Conservation (phyloP, 1,140 invertebrate species). For the Cephus cinctus region DNA sequence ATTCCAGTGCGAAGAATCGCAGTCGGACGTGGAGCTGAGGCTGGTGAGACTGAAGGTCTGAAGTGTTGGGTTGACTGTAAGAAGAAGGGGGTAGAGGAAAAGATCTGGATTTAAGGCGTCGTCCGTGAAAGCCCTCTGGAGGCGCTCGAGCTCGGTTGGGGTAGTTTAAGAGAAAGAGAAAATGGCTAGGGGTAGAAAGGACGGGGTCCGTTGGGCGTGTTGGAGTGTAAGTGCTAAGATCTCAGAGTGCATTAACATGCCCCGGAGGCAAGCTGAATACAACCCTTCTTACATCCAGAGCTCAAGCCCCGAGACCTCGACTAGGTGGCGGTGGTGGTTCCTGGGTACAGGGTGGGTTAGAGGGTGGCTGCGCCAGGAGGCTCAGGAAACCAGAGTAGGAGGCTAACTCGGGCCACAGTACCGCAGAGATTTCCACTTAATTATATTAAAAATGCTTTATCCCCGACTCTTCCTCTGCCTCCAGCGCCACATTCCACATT, state of each 20-base stretch:
- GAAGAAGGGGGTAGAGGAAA: slow-evolving; percentile 24
- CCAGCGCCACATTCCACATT: too few relatives aligned
- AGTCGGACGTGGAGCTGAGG: too few relatives aligned
- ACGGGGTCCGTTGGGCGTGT: slow-evolving; percentile 41
- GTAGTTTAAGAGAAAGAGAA: slow-evolving; percentile 55
- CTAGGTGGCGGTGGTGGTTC: slow-evolving; percentile 11
- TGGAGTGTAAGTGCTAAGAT: slow-evolving; percentile 59
- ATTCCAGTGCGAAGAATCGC: too few relatives aligned
- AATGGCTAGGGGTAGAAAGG: slow-evolving; percentile 37
- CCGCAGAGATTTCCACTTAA: slow-evolving; percentile 53
- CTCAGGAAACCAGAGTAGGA: slow-evolving; percentile 15
- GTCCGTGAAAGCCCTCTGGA: slow-evolving; percentile 54
- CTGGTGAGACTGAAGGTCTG: too few relatives aligned
- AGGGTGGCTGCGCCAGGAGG: neutral
- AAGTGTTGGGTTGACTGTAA: slow-evolving; percentile 1
- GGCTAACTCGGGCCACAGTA: slow-evolving; percentile 20
- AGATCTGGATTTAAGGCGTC: slow-evolving; percentile 55
- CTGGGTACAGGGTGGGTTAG: slow-evolving; percentile 11
- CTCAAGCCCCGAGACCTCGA: slow-evolving; percentile 34
- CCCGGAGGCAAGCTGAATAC: slow-evolving; percentile 53
- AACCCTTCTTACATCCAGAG: slow-evolving; percentile 57
- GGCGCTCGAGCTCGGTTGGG: slow-evolving; percentile 30
- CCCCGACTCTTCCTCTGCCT: slow-evolving; percentile 19
- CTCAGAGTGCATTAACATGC: slow-evolving; percentile 58
- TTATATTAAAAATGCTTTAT: slow-evolving; percentile 58